phyloP scores from a whole-genome alignment of 2,113 vertebrate genomes.

The Talpa occidentalis region DNA sequence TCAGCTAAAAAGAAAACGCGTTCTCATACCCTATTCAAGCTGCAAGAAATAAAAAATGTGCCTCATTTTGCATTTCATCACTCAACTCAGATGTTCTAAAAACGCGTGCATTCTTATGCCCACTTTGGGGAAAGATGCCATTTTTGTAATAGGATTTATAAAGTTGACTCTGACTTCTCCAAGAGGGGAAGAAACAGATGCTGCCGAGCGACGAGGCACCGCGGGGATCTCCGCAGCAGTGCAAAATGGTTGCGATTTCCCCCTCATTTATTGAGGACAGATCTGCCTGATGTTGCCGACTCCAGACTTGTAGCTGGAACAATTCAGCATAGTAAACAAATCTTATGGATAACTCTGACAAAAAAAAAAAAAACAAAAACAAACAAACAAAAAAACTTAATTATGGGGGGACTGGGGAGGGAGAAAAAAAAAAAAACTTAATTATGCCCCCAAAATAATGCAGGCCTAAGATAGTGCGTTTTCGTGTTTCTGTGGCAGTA shows the following conservation, averaged over 20 bases:
- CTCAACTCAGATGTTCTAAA: slow-evolving; percentile 20
- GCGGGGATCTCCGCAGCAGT: neutral
- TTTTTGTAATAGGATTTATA: slow-evolving; percentile 62
- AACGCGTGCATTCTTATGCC: neutral
- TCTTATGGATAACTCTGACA: slow-evolving; percentile 13
- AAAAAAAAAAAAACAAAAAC: too few species aligned
- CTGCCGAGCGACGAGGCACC: neutral
- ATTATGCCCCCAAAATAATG: neutral
- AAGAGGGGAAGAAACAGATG: neutral
- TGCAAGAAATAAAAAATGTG: slow-evolving; percentile 41
- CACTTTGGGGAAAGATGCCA: slow-evolving; percentile 38
- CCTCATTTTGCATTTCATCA: slow-evolving; percentile 44
- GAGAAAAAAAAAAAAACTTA: too few species aligned
- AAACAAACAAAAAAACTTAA: too few species aligned
- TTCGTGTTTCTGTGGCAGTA: slow-evolving; percentile 47
- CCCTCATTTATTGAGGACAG: slow-evolving; percentile 27
- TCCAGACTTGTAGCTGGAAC: slow-evolving; percentile 33
- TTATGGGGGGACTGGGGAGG: too few species aligned
- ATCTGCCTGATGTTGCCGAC: slow-evolving; percentile 19
- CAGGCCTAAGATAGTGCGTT: neutral
- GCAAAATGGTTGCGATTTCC: slow-evolving; percentile 39
- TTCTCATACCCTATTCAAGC: slow-evolving; percentile 26
- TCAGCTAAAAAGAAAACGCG: slow-evolving; percentile 25
- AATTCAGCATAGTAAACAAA: slow-evolving; percentile 48
- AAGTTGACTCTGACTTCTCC: slow-evolving; percentile 50